A percentile compares a stretch with the other conserved stretches of the same genome.
Evolutionary conservation across 2,113 vertebrate species (phyloP).

Genomic region (Gallinago jamesoni): DNA sequence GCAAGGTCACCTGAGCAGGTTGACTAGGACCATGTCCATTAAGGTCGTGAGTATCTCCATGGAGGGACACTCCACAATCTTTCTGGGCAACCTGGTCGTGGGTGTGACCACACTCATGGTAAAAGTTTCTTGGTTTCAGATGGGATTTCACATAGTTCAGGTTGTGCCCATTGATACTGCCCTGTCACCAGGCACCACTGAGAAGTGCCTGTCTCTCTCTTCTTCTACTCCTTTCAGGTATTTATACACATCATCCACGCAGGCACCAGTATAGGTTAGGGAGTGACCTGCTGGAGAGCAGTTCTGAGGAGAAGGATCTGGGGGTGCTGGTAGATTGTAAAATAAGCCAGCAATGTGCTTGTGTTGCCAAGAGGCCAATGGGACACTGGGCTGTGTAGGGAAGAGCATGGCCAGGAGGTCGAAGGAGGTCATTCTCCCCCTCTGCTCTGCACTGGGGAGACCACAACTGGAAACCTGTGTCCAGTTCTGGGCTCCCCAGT

Average conservation of each 20-base stretch:
- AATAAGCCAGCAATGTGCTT: too few relatives aligned
- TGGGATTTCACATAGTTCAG: fast-evolving
- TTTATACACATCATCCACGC: background rate
- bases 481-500: too few relatives aligned
- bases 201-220: background rate
- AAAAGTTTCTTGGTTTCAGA: background rate
- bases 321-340: too few relatives aligned
- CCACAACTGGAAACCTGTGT: too few relatives aligned
- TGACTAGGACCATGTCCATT: background rate
- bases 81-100: background rate
- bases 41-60: background rate
- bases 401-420: too few relatives aligned
- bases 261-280: too few relatives aligned
- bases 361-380: too few relatives aligned
- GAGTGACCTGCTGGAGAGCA: too few relatives aligned
- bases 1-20: background rate
- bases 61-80: background rate
- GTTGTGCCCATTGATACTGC: background rate
- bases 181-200: background rate
- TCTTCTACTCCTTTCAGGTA: background rate
- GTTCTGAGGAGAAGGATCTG: too few relatives aligned
- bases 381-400: too few relatives aligned
- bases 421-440: too few relatives aligned
- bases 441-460: too few relatives aligned
- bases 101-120: background rate